Evolutionary conservation across 2,888 invertebrate genomes (phyloP).

Genomic region (Euplexia lucipara): DNA sequence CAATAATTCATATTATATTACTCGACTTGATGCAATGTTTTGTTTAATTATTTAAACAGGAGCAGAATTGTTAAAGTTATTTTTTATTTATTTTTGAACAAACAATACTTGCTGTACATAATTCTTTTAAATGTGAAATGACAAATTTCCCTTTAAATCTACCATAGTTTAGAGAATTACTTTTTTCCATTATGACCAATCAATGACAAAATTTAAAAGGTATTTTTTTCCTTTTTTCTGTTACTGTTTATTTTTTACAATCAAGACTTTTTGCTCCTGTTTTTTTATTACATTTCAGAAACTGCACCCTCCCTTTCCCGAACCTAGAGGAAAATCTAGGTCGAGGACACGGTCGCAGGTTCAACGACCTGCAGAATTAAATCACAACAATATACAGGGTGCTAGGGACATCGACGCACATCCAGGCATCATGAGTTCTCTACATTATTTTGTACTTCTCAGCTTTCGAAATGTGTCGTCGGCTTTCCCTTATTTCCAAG

Average conservation of each 20-base stretch:
- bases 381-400: conserved; percentile 1
- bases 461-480: too few species aligned
- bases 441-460: too few species aligned
- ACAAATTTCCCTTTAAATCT: conserved; percentile 3
- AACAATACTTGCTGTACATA: neutral
- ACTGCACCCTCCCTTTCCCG: conserved; percentile 59
- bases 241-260: neutral
- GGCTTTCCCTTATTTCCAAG: too few species aligned
- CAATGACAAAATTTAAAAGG: too few species aligned
- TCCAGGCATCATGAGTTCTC: too few species aligned
- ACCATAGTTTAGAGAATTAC: neutral
- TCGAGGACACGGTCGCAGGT: conserved; percentile 57
- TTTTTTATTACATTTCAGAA: conserved; percentile 67
- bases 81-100: neutral
- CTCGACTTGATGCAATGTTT: conserved; percentile 9
- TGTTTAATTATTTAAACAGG: conserved; percentile 50
- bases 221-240: too few species aligned
- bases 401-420: too few species aligned
- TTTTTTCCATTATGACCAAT: too few species aligned
- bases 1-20: neutral
- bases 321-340: conserved; percentile 61
- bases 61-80: conserved; percentile 35
- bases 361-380: conserved; percentile 43
- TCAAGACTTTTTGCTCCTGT: conserved; percentile 45
- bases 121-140: neutral